A percentile compares a stretch with the other conserved stretches of the same genome.
Evolutionary conservation across 2,113 vertebrate genomes (phyloP).

Genomic region (Pithys albifrons): DNA sequence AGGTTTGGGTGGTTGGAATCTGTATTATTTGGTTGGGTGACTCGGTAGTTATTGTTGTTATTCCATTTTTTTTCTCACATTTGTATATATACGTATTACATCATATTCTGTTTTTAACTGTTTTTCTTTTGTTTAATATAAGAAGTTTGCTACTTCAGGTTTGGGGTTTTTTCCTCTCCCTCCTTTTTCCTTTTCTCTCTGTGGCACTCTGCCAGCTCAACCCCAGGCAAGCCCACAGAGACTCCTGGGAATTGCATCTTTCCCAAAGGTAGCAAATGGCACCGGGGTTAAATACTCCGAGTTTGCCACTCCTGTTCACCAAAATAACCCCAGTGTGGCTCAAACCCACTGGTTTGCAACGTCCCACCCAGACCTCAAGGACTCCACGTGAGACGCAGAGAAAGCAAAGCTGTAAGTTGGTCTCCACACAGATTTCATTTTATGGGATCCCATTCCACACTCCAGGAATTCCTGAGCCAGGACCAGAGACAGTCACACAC

Average conservation of each 20-base stretch:
- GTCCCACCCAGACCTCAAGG: not conserved
- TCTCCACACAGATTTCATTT: not conserved
- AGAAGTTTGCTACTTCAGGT: no score
- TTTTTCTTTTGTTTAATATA: no score
- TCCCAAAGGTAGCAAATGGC: not conserved
- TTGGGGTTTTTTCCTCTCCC: no score
- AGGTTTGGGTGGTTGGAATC: no score
- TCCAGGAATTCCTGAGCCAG: not conserved
- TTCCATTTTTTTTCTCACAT: no score
- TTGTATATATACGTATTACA: no score
- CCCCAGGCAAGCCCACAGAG: not conserved
- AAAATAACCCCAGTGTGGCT: not conserved
- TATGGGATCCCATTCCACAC: not conserved
- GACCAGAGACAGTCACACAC: not conserved
- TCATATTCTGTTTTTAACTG: no score
- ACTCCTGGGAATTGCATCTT: not conserved
- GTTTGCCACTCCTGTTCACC: not conserved
- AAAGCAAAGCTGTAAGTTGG: not conserved
- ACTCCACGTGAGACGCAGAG: not conserved
- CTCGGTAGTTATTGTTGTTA: no score
- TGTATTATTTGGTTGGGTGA: no score
- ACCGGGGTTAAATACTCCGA: not conserved
- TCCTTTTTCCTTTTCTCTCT: no score
- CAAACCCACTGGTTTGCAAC: not conserved
- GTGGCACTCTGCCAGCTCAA: no score